Conservation (phyloP, 2,888 invertebrate species). For the Eupithecia inturbata region DNA sequence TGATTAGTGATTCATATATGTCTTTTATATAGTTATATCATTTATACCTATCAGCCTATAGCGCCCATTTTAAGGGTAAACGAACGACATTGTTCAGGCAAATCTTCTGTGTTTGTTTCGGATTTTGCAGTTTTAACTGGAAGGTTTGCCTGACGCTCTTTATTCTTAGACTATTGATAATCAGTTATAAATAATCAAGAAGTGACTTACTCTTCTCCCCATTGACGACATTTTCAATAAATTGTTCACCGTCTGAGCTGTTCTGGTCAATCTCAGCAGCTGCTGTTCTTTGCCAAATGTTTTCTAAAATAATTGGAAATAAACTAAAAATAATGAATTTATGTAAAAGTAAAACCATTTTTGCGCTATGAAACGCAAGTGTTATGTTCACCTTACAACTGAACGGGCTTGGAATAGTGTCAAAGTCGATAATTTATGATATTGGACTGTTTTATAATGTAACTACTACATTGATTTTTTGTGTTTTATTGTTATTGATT, state of each 20-base stretch:
- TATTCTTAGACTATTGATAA: not conserved
- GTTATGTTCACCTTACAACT: slow-evolving; percentile 47
- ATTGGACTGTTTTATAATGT: slow-evolving; percentile 23
- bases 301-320: slow-evolving; percentile 47
- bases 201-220: slow-evolving; percentile 59
- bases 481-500: slow-evolving; percentile 35
- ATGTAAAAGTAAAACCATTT: slow-evolving; percentile 49
- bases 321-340: slow-evolving; percentile 52
- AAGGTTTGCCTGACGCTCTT: not conserved
- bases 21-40: not conserved
- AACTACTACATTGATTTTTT: slow-evolving; percentile 30
- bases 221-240: slow-evolving; percentile 53
- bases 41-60: not conserved
- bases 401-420: slow-evolving; percentile 37
- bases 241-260: slow-evolving; percentile 55
- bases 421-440: slow-evolving; percentile 40
- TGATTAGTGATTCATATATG: not conserved
- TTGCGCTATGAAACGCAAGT: slow-evolving; percentile 33
- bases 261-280: slow-evolving; percentile 44
- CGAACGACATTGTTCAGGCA: not conserved
- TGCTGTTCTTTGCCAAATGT: slow-evolving; percentile 39
- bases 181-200: slow-evolving; percentile 19
- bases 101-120: not conserved
- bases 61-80: not conserved
- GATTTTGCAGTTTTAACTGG: not conserved